A percentile compares a stretch with the other conserved stretches of the same genome.
phyloP scores from a whole-genome alignment of 2,797 vertebrate species.

The Eulemur mongoz region DNA sequence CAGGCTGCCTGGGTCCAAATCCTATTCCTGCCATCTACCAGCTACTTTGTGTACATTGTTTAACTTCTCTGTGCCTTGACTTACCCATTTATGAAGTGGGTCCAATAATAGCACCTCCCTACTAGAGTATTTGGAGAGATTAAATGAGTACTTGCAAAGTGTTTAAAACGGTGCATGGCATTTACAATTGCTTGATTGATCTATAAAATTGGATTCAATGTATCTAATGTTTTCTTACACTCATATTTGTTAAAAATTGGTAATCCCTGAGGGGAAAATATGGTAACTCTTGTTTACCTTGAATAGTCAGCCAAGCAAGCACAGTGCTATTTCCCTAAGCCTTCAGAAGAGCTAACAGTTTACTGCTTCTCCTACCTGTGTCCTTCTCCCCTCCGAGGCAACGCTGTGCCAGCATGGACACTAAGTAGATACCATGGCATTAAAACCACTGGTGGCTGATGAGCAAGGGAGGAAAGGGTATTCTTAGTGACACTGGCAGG shows the following conservation, averaged over 20 bases:
- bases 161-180: background rate
- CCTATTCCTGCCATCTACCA: background rate
- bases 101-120: background rate
- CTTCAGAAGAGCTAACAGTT: background rate
- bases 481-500: background rate
- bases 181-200: background rate
- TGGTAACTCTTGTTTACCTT: conserved; percentile 3
- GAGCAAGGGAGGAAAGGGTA: background rate
- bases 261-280: background rate
- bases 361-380: background rate
- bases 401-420: background rate
- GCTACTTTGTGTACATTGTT: background rate
- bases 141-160: background rate
- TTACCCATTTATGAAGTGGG: background rate
- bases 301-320: background rate
- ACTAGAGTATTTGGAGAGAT: too few species aligned
- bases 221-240: conserved; percentile 4
- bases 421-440: background rate
- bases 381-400: background rate
- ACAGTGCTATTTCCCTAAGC: background rate
- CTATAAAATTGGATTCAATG: background rate
- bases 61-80: background rate
- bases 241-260: conserved; percentile 12
- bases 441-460: background rate
- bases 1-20: background rate